Base-by-base conservation (phyloP, 1,140 invertebrate genomes). In the Pseudachorutes palmiensis region DNA sequence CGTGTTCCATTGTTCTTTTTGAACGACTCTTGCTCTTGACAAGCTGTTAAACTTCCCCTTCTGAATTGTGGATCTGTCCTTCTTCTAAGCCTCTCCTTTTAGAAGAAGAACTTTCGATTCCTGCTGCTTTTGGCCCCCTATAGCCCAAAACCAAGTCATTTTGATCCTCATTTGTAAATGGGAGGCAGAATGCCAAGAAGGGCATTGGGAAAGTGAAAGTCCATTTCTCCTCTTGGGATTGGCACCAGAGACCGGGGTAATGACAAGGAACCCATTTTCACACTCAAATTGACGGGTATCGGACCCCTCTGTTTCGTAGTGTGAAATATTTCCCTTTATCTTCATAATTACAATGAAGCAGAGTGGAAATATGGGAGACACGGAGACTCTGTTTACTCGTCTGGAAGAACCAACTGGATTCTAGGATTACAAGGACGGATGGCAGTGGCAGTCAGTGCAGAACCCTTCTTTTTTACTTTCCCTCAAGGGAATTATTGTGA, bases 1-100 rank as follows among this genome's bases (percentile, higher is more conserved):
- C 51, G 24, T 14, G 51, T 19, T 19, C 24, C 51, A 5, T 41
- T 41, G 36, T 41, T 41, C 5, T 41, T 31, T 33, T 29, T 22
- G 24, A 32, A 63, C 32, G n/a, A n/a, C 41, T 63, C 16, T 24
- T 45, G 45, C 45, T 48, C 62, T 22, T 63, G 48, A 64, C 41
- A 64, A 45, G 63, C 28, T 33, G 49, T 51, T 30, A 29, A 19
- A 64, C 29, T 1, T 28, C 5, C n/a, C n/a, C n/a, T n/a, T n/a
- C n/a, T n/a, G n/a, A n/a, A n/a, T n/a, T n/a, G n/a, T n/a, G n/a
- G n/a, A n/a, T n/a, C n/a, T n/a, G n/a, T n/a, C n/a, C n/a, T n/a
- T n/a, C n/a, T n/a, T n/a, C n/a, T n/a, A n/a, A n/a, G n/a, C n/a
- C n/a, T n/a, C n/a, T n/a, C n/a, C n/a, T n/a, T n/a, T n/a, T n/a